These are phyloP conservation scores for Neodiprion pinetum DNA, from an alignment of 1,140 invertebrate genomes.

Conservation along the genomic window DNA sequence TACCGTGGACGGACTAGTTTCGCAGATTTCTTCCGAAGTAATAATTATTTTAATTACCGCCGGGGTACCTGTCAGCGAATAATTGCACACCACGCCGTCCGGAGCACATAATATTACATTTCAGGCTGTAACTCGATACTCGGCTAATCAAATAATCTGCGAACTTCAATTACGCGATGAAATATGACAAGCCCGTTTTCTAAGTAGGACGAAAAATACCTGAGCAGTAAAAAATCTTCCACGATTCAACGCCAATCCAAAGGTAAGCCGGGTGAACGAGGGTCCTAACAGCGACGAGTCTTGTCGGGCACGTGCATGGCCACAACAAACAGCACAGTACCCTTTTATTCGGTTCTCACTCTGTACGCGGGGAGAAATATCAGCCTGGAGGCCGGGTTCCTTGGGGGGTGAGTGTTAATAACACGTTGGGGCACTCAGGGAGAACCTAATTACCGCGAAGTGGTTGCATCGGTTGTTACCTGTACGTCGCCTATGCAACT, in stretches of 20 bases:
- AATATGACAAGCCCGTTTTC: too few relatives aligned
- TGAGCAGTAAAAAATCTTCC: too few relatives aligned
- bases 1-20: background rate
- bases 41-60: background rate
- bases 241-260: too few relatives aligned
- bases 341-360: background rate
- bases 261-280: background rate
- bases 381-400: background rate
- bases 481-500: background rate
- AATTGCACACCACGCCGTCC: too few relatives aligned
- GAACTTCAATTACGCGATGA: too few relatives aligned
- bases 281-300: background rate
- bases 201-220: too few relatives aligned
- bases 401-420: slow-evolving; percentile 4
- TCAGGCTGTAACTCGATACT: too few relatives aligned
- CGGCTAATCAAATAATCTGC: too few relatives aligned
- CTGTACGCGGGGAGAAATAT: background rate
- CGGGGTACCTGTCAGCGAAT: too few relatives aligned
- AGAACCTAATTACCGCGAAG: slow-evolving; percentile 5
- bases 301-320: background rate
- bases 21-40: background rate
- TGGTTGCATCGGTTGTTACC: background rate
- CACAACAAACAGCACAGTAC: background rate
- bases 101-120: too few relatives aligned
- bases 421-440: background rate